Percentiles rank a stretch among this genome's conserved stretches.
These are phyloP conservation scores for Melanargia galathea DNA, from an alignment of 2,888 invertebrate species.

Conservation along the genomic window DNA sequence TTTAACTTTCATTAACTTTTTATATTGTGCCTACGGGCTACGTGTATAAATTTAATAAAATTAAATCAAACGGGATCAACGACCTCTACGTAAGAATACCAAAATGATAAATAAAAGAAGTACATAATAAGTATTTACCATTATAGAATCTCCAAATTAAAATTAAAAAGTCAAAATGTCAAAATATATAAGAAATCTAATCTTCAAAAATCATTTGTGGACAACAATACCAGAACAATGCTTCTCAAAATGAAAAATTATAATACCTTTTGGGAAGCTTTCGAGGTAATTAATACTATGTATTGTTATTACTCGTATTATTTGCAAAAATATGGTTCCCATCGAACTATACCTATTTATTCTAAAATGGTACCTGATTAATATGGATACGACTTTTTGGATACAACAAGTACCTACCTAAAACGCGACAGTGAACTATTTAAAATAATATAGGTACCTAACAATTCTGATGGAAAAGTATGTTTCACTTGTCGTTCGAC, in stretches of 20 bases:
- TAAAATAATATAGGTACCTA: not conserved
- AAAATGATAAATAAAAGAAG: not conserved
- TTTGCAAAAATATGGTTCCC: too few relatives aligned
- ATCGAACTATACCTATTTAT: too few relatives aligned
- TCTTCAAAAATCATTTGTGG: not conserved
- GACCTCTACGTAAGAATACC: slow-evolving; percentile 6
- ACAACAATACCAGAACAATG: not conserved
- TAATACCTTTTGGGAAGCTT: slow-evolving; percentile 51
- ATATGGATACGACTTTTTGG: too few relatives aligned
- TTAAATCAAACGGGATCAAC: too few relatives aligned
- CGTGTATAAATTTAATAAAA: too few relatives aligned
- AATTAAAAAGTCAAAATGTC: not conserved
- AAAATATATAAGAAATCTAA: not conserved
- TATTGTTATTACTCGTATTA: too few relatives aligned
- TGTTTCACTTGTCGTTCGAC: slow-evolving; percentile 42
- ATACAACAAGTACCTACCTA: too few relatives aligned
- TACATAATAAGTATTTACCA: not conserved
- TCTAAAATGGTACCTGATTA: too few relatives aligned
- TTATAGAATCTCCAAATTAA: too few relatives aligned
- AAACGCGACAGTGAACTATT: not conserved
- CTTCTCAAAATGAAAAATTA: slow-evolving; percentile 40
- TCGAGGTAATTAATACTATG: slow-evolving; percentile 47
- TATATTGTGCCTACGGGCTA: too few relatives aligned
- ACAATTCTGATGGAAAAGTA: slow-evolving; percentile 1
- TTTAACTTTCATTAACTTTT: not conserved